Percentiles rank a stretch among this genome's conserved stretches.
phyloP scores from a whole-genome alignment of 2,888 invertebrate genomes.

The Nemurella pictetii region DNA sequence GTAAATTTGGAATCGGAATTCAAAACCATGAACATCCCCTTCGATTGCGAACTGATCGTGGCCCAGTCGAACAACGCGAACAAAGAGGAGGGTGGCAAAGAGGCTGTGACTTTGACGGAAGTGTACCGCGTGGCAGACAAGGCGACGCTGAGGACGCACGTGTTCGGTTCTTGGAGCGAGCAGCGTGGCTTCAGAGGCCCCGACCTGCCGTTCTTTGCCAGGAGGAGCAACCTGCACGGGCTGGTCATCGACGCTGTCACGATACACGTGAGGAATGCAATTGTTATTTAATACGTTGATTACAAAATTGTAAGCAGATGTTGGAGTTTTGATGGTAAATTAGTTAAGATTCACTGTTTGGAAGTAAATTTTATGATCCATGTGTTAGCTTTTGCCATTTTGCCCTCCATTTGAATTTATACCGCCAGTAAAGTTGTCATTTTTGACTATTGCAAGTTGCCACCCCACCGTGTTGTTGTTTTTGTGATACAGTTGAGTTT shows the following conservation, averaged over 20 bases:
- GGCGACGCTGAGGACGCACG: not conserved
- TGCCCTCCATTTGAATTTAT: too few species aligned
- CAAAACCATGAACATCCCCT: not conserved
- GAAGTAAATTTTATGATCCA: too few species aligned
- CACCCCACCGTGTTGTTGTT: too few species aligned
- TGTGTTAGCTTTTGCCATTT: not conserved
- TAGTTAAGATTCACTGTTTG: too few species aligned
- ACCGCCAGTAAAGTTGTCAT: too few species aligned
- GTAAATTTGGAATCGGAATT: not conserved
- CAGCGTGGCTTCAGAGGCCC: not conserved
- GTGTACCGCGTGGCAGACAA: not conserved
- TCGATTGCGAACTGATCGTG: not conserved
- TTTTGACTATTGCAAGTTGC: too few species aligned
- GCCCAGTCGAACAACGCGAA: not conserved
- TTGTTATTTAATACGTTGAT: too few species aligned
- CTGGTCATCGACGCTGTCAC: not conserved
- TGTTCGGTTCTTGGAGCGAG: not conserved
- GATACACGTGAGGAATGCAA: not conserved
- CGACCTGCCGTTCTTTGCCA: not conserved
- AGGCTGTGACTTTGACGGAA: not conserved
- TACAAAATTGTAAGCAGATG: too few species aligned
- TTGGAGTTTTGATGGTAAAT: too few species aligned
- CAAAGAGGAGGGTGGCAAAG: not conserved
- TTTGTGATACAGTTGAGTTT: too few species aligned
- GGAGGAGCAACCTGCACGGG: constrained; percentile 18